phyloP scores from a whole-genome alignment of 2,113 vertebrate species.

The Gallinago paraguaiae region DNA sequence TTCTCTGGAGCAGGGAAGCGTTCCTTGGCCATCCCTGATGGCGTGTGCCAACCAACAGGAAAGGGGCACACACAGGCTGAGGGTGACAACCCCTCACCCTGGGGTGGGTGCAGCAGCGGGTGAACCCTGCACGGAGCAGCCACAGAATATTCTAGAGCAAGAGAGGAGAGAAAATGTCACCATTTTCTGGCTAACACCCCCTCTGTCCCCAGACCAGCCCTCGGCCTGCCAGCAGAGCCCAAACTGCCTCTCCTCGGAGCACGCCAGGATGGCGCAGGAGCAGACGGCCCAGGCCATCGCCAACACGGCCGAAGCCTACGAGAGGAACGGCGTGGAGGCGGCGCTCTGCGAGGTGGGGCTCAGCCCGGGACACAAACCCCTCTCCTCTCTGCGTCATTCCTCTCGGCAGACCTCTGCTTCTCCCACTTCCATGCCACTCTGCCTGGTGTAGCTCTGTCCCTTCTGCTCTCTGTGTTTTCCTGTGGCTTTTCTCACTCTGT shows the following conservation, averaged over 20 bases:
- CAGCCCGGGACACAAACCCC: too few species aligned
- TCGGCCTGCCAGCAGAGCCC: not conserved
- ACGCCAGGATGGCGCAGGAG: constrained; percentile 73
- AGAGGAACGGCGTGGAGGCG: constrained; percentile 66
- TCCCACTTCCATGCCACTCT: not conserved
- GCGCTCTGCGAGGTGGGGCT: constrained; percentile 72
- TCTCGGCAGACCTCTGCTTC: not conserved
- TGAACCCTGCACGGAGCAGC: not conserved
- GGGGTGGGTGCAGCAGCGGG: not conserved
- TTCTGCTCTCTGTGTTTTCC: constrained; percentile 13
- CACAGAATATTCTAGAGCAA: not conserved
- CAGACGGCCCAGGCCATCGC: constrained; percentile 79
- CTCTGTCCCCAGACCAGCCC: constrained; percentile 9
- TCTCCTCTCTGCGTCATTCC: not conserved
- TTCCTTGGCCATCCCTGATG: not conserved
- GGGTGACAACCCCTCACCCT: rapidly evolving
- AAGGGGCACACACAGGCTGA: rapidly evolving
- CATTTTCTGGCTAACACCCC: rapidly evolving
- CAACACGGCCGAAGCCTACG: constrained; percentile 60
- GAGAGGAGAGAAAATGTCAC: not conserved
- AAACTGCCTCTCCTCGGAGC: constrained; percentile 70
- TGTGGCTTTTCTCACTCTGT: not conserved
- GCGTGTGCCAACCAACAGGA: rapidly evolving
- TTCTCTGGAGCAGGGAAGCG: not conserved
- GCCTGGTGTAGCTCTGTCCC: not conserved